These are phyloP conservation scores for Notarius lentiginosus DNA, from an alignment of 2,113 vertebrate genomes.

Conservation along the genomic window DNA sequence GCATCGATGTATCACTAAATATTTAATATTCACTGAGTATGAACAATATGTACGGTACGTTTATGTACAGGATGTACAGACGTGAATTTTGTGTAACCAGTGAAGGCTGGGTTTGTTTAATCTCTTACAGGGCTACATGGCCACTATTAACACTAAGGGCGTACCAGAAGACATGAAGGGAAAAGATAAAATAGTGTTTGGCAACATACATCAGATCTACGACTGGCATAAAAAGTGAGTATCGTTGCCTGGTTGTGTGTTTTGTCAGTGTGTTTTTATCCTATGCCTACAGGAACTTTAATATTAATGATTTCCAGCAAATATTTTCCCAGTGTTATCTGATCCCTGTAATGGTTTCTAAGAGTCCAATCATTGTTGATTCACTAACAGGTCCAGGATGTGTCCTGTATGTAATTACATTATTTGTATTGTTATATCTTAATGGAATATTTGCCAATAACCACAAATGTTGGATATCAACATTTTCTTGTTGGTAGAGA, in stretches of 20 bases:
- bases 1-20: too few species aligned
- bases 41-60: too few species aligned
- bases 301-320: neutral
- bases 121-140: slow-evolving; percentile 82
- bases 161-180: slow-evolving; percentile 87
- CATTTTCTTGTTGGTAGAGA: neutral
- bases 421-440: neutral
- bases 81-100: neutral
- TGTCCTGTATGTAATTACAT: neutral
- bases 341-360: neutral
- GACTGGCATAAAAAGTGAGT: slow-evolving; percentile 94
- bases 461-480: neutral
- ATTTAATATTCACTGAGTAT: too few species aligned
- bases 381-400: slow-evolving; percentile 1
- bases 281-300: neutral
- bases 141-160: slow-evolving; percentile 79
- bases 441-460: neutral
- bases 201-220: slow-evolving; percentile 92
- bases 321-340: neutral
- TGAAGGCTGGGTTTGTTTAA: slow-evolving; percentile 24
- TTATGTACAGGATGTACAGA: neutral
- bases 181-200: slow-evolving; percentile 91
- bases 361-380: too few species aligned
- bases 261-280: neutral
- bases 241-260: neutral